Evolutionary conservation across 2,113 vertebrate species (phyloP).

Genomic region (Indri indri): DNA sequence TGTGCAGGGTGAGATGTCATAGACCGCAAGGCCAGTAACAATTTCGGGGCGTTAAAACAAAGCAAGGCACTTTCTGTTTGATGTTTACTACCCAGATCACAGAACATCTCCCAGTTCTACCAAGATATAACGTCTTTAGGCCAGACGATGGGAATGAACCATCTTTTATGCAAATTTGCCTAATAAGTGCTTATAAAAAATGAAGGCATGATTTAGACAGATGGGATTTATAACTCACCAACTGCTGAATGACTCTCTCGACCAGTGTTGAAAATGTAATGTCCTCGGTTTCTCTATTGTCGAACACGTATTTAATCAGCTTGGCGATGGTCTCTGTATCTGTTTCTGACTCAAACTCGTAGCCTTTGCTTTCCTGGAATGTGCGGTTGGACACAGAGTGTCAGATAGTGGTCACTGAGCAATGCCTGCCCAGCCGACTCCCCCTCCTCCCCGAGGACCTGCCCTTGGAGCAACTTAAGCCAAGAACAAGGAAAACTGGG

Average conservation of each 20-base stretch:
- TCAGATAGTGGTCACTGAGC: slow-evolving; percentile 8
- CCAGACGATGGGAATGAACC: rapidly evolving
- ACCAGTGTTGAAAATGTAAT: slow-evolving; percentile 93
- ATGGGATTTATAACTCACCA: slow-evolving; percentile 88
- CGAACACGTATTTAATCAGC: slow-evolving; percentile 96
- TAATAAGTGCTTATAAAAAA: background rate
- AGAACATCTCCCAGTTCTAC: background rate
- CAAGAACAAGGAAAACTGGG: slow-evolving; percentile 67
- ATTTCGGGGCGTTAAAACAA: background rate
- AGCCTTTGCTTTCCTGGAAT: slow-evolving; percentile 94
- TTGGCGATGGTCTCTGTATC: slow-evolving; percentile 98
- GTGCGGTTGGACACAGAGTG: background rate
- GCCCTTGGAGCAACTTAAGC: background rate
- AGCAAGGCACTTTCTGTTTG: background rate
- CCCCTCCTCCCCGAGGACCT: slow-evolving; percentile 42
- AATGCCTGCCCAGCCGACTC: background rate
- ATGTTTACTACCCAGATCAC: background rate
- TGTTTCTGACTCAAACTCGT: slow-evolving; percentile 97
- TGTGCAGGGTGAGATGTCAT: background rate
- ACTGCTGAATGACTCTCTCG: slow-evolving; percentile 93
- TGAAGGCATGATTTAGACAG: background rate
- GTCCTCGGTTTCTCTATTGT: slow-evolving; percentile 92
- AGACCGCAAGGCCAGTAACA: background rate
- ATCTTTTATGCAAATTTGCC: background rate
- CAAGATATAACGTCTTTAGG: background rate